Evolutionary conservation across 92 coral and sea anemone genomes (phyloP).

Genomic region (Phymanthus crucifer): DNA sequence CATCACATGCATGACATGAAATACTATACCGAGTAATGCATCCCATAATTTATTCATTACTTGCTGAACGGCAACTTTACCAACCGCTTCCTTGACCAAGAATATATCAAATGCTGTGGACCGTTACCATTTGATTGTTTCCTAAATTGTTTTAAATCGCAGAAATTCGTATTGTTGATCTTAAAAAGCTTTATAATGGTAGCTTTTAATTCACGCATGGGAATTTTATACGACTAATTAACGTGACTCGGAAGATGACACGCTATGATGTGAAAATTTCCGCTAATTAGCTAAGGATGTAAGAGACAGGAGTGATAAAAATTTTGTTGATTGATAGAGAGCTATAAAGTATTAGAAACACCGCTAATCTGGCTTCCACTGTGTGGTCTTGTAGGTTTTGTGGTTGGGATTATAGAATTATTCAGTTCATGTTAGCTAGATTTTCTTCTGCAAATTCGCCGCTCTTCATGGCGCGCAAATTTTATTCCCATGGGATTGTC

Average conservation of each 20-base stretch:
- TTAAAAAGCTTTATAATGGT: background rate
- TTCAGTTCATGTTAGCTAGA: background rate
- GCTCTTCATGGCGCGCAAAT: no score
- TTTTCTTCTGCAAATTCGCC: no score
- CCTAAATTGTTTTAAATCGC: background rate
- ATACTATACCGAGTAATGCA: background rate
- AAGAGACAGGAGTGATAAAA: background rate
- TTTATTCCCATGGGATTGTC: no score
- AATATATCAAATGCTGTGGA: no score
- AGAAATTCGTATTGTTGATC: background rate
- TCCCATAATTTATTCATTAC: background rate
- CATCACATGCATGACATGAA: background rate
- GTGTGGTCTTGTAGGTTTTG: background rate
- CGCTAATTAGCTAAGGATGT: background rate
- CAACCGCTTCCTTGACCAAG: no score
- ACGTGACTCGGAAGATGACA: no score
- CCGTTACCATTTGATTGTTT: background rate
- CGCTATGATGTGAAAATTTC: background rate
- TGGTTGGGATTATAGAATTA: background rate
- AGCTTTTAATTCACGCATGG: background rate
- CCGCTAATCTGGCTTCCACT: background rate
- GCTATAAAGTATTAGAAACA: background rate
- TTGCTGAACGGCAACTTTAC: background rate
- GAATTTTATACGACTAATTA: background rate
- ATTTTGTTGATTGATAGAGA: conserved; percentile 3